These are phyloP conservation scores for Cetonia aurata DNA, from an alignment of 2,888 invertebrate genomes.

Conservation along the genomic window DNA sequence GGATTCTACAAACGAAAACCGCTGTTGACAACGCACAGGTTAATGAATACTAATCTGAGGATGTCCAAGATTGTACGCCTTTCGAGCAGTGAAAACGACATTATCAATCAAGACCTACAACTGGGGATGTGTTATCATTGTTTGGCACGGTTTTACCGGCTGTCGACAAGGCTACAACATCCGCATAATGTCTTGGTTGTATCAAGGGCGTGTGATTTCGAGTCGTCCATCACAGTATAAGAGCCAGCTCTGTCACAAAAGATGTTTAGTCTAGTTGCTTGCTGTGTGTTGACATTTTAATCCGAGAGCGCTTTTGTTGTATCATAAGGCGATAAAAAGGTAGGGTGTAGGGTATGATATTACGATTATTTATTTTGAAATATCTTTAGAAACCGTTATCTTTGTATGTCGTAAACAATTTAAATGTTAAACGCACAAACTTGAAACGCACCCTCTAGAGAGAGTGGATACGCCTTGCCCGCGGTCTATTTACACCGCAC, in stretches of 20 bases:
- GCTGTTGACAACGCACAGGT: slow-evolving; percentile 5
- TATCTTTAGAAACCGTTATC: neutral
- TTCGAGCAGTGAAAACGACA: slow-evolving; percentile 23
- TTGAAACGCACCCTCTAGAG: too few species aligned
- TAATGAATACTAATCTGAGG: slow-evolving; percentile 15
- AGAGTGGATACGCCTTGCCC: too few species aligned
- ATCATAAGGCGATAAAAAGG: slow-evolving; percentile 13
- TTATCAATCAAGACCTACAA: slow-evolving; percentile 34
- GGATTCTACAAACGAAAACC: neutral
- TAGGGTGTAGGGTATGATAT: slow-evolving; percentile 9
- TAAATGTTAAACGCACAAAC: too few species aligned
- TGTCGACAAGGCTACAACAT: slow-evolving; percentile 19
- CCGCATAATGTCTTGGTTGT: slow-evolving; percentile 30
- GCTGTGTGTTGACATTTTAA: slow-evolving; percentile 27
- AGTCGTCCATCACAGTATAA: slow-evolving; percentile 34
- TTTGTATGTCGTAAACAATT: neutral
- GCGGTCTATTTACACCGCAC: too few species aligned
- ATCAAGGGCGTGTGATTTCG: neutral
- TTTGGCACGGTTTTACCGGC: slow-evolving; percentile 11
- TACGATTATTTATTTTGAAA: slow-evolving; percentile 24
- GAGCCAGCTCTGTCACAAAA: slow-evolving; percentile 22
- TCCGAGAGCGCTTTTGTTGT: slow-evolving; percentile 23
- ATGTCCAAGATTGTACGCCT: slow-evolving; percentile 14
- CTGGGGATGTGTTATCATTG: slow-evolving; percentile 36
- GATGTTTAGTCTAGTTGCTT: slow-evolving; percentile 30